Evolutionary conservation across 1,140 invertebrate genomes (phyloP), one percentile per base, ranked within the genome.

Genomic region (Theocolax elegans): DNA sequence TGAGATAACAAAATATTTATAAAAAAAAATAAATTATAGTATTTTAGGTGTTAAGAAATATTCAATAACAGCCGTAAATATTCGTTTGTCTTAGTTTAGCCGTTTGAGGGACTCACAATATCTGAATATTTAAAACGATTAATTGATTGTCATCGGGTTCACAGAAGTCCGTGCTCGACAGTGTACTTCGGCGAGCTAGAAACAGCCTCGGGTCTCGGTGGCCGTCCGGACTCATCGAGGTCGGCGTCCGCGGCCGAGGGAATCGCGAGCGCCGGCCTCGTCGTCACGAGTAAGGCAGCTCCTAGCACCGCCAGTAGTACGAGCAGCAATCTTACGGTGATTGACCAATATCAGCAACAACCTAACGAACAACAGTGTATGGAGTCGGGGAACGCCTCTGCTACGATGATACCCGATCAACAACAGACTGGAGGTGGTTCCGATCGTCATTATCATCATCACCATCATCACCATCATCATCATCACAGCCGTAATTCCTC

Each of bases 121-220:
- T n/a, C n/a, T n/a, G n/a, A n/a, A n/a, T n/a, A n/a, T n/a, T n/a
- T n/a, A n/a, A n/a, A n/a, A n/a, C n/a, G n/a, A n/a, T n/a, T n/a
- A n/a, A n/a, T n/a, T n/a, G n/a, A n/a, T n/a, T n/a, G n/a, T n/a
- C n/a, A n/a, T n/a, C n/a, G 21, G 29, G 4, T 27, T n/a, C 58
- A 21, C 76, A 85, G 82, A 78, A 80, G 71, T 75, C 80, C 79
- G 60, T 82, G 79, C 74, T 72, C 82, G 38, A 77, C 79, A 67
- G 76, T 81, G 54, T 83, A 84, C 74, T 84, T 84, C 69, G 79
- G 78, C 71, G 80, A 84, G 40, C 42, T 67, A 3, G 64, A 63
- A 17, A 17, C 4, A 7, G 29, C 31, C 9, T 13, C 19, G 19
- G 31, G 40, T 8, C 2, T 23, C 0, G 51, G 27, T 12, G 27